These are phyloP conservation scores for Melanchra persicariae DNA, from an alignment of 2,888 invertebrate species.

Conservation along the genomic window DNA sequence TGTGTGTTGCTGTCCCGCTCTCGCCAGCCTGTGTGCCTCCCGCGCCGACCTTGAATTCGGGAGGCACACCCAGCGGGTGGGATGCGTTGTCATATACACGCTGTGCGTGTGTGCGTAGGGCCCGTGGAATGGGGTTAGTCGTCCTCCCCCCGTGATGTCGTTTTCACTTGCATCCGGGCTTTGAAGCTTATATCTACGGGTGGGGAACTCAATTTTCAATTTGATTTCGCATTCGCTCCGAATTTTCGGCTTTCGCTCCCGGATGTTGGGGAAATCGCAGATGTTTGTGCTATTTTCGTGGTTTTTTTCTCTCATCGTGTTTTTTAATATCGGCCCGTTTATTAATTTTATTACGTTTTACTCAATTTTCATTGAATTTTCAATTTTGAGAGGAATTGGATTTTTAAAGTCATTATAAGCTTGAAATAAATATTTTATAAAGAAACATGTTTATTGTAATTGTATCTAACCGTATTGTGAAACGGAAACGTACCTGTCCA, in stretches of 20 bases:
- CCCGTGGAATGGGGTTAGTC: constrained; percentile 86
- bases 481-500: constrained; percentile 30
- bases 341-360: constrained; percentile 46
- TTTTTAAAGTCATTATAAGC: constrained; percentile 16
- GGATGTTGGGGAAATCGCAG: constrained; percentile 70
- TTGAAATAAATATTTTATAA: background rate
- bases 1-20: constrained; percentile 80
- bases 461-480: background rate
- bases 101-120: constrained; percentile 77
- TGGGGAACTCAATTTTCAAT: constrained; percentile 82
- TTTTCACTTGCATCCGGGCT: constrained; percentile 89
- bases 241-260: constrained; percentile 72
- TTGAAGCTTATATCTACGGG: constrained; percentile 74
- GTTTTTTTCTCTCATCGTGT: constrained; percentile 37
- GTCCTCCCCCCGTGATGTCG: constrained; percentile 78
- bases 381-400: constrained; percentile 31
- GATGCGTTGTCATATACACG: constrained; percentile 67
- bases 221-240: constrained; percentile 80
- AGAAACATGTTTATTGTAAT: background rate
- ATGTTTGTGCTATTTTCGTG: constrained; percentile 61
- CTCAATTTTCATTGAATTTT: constrained; percentile 40
- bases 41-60: constrained; percentile 89
- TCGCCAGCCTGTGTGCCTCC: constrained; percentile 74
- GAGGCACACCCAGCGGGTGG: constrained; percentile 71
- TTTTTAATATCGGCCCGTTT: constrained; percentile 54